Conservation (phyloP, 2,797 vertebrate genomes). For the Nasua narica region DNA sequence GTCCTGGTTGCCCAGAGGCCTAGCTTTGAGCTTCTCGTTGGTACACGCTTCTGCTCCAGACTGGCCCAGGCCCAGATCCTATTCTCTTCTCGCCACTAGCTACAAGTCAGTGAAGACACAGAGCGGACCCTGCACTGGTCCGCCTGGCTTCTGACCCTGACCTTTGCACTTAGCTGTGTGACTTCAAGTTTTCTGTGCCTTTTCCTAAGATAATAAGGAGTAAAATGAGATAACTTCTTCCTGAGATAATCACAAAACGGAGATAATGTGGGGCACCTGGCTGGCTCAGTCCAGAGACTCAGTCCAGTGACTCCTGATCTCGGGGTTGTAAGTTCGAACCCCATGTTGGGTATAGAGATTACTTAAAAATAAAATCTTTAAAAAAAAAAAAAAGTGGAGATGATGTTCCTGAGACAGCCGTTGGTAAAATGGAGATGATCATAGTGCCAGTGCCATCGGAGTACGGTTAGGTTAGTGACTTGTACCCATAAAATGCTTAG, state of each 20-base stretch:
- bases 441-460: neutral
- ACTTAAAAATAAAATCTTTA: neutral
- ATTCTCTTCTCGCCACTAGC: neutral
- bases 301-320: neutral
- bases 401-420: neutral
- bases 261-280: neutral
- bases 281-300: neutral
- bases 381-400: neutral
- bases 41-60: neutral
- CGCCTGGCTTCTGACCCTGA: neutral
- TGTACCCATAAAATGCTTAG: neutral
- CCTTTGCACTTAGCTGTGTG: neutral
- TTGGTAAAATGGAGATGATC: neutral
- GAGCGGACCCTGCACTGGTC: neutral
- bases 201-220: neutral
- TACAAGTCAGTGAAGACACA: neutral
- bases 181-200: neutral
- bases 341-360: neutral
- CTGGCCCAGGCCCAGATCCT: neutral
- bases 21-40: neutral
- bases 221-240: neutral
- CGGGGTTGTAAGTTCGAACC: neutral
- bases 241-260: neutral
- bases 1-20: neutral
- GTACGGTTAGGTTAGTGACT: neutral